Evolutionary conservation across 2,113 vertebrate genomes (phyloP).

Genomic region (Natator depressus): DNA sequence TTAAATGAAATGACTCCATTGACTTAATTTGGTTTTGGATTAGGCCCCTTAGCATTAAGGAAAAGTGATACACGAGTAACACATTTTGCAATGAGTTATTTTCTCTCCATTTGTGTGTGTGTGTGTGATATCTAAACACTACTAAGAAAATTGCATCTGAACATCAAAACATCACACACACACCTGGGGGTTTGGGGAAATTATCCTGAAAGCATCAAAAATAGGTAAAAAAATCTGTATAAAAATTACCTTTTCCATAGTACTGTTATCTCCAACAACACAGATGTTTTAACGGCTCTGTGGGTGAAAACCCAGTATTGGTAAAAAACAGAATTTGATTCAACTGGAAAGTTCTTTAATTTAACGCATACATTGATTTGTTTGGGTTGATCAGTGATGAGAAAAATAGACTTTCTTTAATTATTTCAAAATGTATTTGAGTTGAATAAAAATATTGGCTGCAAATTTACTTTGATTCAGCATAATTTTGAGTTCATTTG

Average conservation of each 20-base stretch:
- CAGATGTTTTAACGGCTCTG: not conserved
- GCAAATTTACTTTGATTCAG: not conserved
- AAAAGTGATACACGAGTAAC: too few relatives aligned
- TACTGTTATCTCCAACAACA: not conserved
- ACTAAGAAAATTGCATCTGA: not conserved
- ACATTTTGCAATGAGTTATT: too few relatives aligned
- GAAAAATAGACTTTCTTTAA: constrained; percentile 53
- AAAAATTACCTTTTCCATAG: not conserved
- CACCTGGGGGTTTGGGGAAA: too few relatives aligned
- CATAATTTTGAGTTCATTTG: constrained; percentile 1
- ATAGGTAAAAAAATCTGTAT: not conserved
- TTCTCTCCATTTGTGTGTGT: not conserved
- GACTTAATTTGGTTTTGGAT: not conserved
- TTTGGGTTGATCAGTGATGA: constrained; percentile 39
- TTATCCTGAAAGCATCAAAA: not conserved
- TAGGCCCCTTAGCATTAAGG: not conserved
- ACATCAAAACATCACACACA: not conserved
- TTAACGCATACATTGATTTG: constrained; percentile 35
- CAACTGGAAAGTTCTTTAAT: constrained; percentile 31
- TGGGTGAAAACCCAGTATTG: not conserved
- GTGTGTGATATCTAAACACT: not conserved
- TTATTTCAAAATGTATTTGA: constrained; percentile 27
- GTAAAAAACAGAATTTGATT: not conserved
- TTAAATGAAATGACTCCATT: not conserved
- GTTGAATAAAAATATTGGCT: constrained; percentile 2